Evolutionary conservation across 2,113 vertebrate species (phyloP), one percentile per base, ranked within the genome.

Genomic region (Lamprologus speciosus): DNA sequence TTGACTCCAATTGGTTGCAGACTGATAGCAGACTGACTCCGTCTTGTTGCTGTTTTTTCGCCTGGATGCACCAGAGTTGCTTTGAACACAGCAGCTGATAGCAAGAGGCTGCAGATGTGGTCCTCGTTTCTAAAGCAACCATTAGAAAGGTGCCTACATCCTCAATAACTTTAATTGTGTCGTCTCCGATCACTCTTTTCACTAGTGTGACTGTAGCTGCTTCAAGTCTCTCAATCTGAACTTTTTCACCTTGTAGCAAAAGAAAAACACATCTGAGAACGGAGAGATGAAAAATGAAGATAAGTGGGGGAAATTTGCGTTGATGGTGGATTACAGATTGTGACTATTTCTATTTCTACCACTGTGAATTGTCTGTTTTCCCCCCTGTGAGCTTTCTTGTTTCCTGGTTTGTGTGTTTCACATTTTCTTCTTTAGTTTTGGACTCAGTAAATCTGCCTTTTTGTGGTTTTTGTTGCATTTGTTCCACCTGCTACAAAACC

Each of bases 81-180:
- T 68, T 68, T 68, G 35, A 40, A 68, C 19, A 40, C 11, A 40
- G n/a, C 10, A 65, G 33, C 19, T 65, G 60, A 37, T 37, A 37
- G 0, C 33, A 21, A 5, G 19, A 21, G 63, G 63, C 33, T 13
- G 33, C 63, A 8, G 11, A 68, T 8, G 33, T 68, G 19, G 63
- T 68, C 33, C 33, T 68, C 0, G 0, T 68, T 68, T 37, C 33
- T 13, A 40, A 68, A 68, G 11, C 33, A 0, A 21, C 33, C 63
- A 21, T 68, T 68, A 37, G 33, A 40, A 40, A 0, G 10, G 4
- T 1, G 0, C 63, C 0, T 0, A 1, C 33, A 13, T 8, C 33
- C 60, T 21, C 63, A 13, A 2, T 21, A 68, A 4, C 19, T 21
- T 21, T 37, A 37, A 37, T 0, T 37, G 33, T 68, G 7, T 21